Conservation (phyloP, 1,140 invertebrate species). For the Formica selysi region DNA sequence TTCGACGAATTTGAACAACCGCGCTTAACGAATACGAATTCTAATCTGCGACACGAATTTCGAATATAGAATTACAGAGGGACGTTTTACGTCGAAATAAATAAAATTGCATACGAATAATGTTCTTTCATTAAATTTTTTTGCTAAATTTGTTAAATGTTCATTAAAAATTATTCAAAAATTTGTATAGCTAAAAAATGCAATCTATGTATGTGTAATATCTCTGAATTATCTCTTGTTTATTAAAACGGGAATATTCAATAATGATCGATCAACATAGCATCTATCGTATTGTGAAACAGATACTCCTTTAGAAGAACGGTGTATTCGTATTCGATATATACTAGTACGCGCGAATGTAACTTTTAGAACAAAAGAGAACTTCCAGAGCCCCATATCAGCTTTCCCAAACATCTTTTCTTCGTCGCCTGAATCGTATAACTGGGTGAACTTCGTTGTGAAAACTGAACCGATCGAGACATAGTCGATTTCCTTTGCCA, state of each 20-base stretch:
- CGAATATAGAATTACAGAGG: too few species aligned
- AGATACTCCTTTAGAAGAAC: background rate
- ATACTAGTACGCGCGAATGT: background rate
- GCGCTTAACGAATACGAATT: background rate
- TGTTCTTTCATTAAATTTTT: constrained; percentile 13
- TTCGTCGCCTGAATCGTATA: constrained; percentile 27
- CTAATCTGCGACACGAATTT: background rate
- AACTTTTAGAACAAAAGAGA: constrained; percentile 55
- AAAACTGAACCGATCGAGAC: background rate
- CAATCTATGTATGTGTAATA: background rate
- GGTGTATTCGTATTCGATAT: constrained; percentile 27
- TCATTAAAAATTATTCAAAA: background rate
- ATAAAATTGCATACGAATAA: background rate
- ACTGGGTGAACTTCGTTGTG: constrained; percentile 12
- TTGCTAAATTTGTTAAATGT: background rate
- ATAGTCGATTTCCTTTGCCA: background rate
- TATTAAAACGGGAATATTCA: constrained; percentile 27
- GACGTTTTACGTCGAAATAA: too few species aligned
- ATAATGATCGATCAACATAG: constrained; percentile 21
- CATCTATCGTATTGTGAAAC: background rate
- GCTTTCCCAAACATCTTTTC: constrained; percentile 42
- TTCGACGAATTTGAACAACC: background rate
- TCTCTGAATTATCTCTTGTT: constrained; percentile 2
- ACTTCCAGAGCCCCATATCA: constrained; percentile 16
- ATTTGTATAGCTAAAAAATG: background rate